Evolutionary conservation across 2,888 invertebrate genomes (phyloP), one percentile per base, ranked within the genome.

Genomic region (Rhyacophila evoluta): DNA sequence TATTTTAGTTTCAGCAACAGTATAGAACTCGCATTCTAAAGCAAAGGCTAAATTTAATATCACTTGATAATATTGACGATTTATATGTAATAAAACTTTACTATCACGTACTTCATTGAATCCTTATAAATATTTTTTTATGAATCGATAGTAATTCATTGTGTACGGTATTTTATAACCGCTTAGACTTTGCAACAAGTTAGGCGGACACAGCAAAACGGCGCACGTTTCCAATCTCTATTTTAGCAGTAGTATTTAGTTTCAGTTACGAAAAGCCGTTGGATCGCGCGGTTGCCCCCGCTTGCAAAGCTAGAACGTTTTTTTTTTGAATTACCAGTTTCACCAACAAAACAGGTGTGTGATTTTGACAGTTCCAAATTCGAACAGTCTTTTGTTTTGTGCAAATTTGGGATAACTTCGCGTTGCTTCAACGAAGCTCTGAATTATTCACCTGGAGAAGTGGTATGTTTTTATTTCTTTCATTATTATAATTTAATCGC

Each of bases 191-290:
- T 33, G 29, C 29, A 33, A 33, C n/a, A n/a, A n/a, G n/a, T n/a
- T n/a, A n/a, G n/a, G n/a, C n/a, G n/a, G n/a, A n/a, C n/a, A n/a
- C 55, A 25, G 55, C 25, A 19, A n/a, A 10, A 2, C 25, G 25
- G 55, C 55, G 55, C 55, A 55, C 55, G 55, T 55, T 55, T 55
- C 25, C 55, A 55, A 55, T 55, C 55, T 55, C 55, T 55, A 55
- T 55, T 55, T 55, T 19, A 19, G 8, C 55, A 55, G 55, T 55
- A 25, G 55, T 55, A 55, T 55, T 55, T 19, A 55, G 55, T 55
- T 55, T 55, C 25, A 55, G 55, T 55, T 19, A 55, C 55, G 6
- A 55, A 19, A 55, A 55, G 55, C 19, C 55, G 55, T 55, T 55
- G 55, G 25, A 6, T 55, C 55, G 55, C 10, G 55, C 25, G 55